phyloP scores from a whole-genome alignment of 2,797 vertebrate species.

The Takifugu ocellatus region DNA sequence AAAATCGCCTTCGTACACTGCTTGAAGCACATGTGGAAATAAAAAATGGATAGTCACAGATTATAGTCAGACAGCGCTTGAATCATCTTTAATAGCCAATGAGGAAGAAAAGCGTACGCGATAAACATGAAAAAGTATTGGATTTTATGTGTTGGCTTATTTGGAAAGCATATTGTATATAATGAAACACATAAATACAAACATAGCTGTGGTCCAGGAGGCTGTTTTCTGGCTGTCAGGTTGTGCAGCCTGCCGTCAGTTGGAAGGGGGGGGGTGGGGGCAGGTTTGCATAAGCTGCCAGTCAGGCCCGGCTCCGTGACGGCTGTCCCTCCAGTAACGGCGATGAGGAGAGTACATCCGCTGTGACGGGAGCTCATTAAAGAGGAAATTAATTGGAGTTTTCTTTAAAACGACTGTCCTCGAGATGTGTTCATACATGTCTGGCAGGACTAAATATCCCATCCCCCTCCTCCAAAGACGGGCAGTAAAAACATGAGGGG shows the following conservation, averaged over 20 bases:
- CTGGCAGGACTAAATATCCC: constrained; percentile 30
- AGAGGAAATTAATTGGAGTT: constrained; percentile 71
- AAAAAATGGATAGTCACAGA: too few species aligned
- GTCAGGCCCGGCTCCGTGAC: constrained; percentile 60
- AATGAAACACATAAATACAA: constrained; percentile 2
- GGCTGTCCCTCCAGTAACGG: constrained; percentile 68
- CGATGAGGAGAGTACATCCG: constrained; percentile 56
- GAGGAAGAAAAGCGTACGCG: too few species aligned
- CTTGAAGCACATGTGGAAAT: too few species aligned
- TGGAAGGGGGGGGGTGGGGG: constrained; percentile 44
- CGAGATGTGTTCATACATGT: constrained; percentile 61
- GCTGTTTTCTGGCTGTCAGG: constrained; percentile 68
- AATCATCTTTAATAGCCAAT: too few species aligned
- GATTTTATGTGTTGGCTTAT: too few species aligned
- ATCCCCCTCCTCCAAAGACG: constrained; percentile 8
- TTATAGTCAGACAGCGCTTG: too few species aligned
- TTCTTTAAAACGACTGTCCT: constrained; percentile 63
- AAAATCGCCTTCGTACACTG: too few species aligned
- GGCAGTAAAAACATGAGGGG: too few species aligned
- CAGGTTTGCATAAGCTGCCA: constrained; percentile 69
- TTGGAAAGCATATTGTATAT: too few species aligned
- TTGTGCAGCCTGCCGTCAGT: constrained; percentile 65
- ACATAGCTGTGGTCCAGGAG: constrained; percentile 42
- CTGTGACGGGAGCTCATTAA: constrained; percentile 74
- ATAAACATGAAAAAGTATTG: too few species aligned